A percentile compares a stretch with the other conserved stretches of the same genome.
phyloP scores from a whole-genome alignment of 2,888 invertebrate genomes.

The Gasteruption jaculator region DNA sequence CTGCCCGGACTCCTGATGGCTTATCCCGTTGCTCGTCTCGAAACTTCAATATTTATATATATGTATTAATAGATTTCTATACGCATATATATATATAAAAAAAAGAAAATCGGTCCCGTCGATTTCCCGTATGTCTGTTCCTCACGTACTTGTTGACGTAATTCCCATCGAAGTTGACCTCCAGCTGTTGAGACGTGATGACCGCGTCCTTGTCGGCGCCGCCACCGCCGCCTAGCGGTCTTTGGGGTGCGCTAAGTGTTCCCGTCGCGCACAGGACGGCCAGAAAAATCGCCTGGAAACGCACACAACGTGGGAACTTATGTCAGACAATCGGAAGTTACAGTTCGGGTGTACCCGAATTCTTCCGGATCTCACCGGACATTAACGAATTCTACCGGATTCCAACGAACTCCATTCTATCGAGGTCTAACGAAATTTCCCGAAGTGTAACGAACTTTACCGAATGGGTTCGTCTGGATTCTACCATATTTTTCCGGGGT shows the following conservation, averaged over 20 bases:
- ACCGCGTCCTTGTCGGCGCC: constrained; percentile 47
- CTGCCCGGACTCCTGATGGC: constrained; percentile 50
- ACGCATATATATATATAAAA: no score
- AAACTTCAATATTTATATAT: constrained; percentile 39
- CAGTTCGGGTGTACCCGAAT: no score
- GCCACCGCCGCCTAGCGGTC: constrained; percentile 29
- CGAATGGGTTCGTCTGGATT: no score
- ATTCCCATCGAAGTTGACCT: constrained; percentile 48
- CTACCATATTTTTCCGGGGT: no score
- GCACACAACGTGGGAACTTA: no score
- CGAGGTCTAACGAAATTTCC: no score
- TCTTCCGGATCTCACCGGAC: no score
- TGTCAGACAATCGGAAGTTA: no score
- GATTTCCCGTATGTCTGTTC: constrained; percentile 1
- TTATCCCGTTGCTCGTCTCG: constrained; percentile 54
- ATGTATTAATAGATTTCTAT: background rate
- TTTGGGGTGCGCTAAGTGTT: constrained; percentile 41
- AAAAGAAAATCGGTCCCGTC: background rate
- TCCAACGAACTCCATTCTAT: no score
- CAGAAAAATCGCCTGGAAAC: constrained; percentile 43
- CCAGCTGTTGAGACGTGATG: constrained; percentile 48
- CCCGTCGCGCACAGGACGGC: constrained; percentile 44
- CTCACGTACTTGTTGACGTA: constrained; percentile 45
- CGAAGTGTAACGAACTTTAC: no score
- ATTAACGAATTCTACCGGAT: no score